These are phyloP conservation scores for Drosophila tropicalis DNA, from an alignment of 1,140 invertebrate genomes.

Conservation along the genomic window DNA sequence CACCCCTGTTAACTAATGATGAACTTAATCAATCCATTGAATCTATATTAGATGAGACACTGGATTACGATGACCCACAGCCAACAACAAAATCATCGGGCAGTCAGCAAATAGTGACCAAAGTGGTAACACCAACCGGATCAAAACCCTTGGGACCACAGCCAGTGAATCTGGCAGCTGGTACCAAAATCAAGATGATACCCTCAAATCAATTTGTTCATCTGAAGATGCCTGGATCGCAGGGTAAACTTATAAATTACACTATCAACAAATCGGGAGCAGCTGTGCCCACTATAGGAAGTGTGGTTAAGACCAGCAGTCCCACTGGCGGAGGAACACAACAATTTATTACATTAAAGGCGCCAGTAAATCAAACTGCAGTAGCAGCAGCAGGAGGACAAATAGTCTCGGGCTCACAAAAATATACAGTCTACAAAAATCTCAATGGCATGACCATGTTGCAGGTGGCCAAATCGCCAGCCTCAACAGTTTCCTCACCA, in stretches of 20 bases:
- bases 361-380: slow-evolving; percentile 55
- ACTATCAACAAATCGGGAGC: slow-evolving; percentile 55
- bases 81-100: neutral
- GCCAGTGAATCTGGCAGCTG: slow-evolving; percentile 46
- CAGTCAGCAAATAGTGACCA: slow-evolving; percentile 17
- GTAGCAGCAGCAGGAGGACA: no score
- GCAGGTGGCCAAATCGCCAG: slow-evolving; percentile 48
- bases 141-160: slow-evolving; percentile 32
- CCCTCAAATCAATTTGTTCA: slow-evolving; percentile 77
- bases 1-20: slow-evolving; percentile 51
- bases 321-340: slow-evolving; percentile 41
- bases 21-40: slow-evolving; percentile 80
- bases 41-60: slow-evolving; percentile 68
- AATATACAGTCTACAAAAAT: slow-evolving; percentile 84
- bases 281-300: slow-evolving; percentile 51
- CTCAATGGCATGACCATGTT: slow-evolving; percentile 71
- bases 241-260: slow-evolving; percentile 70
- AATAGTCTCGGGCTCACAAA: slow-evolving; percentile 50
- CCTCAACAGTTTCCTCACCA: neutral
- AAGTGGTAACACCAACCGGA: slow-evolving; percentile 27
- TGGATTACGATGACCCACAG: slow-evolving; percentile 52
- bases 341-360: slow-evolving; percentile 73
- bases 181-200: slow-evolving; percentile 79
- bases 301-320: slow-evolving; percentile 64
- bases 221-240: slow-evolving; percentile 58